Conservation (phyloP, 2,113 vertebrate genomes). For the Gopherus evgoodei region DNA sequence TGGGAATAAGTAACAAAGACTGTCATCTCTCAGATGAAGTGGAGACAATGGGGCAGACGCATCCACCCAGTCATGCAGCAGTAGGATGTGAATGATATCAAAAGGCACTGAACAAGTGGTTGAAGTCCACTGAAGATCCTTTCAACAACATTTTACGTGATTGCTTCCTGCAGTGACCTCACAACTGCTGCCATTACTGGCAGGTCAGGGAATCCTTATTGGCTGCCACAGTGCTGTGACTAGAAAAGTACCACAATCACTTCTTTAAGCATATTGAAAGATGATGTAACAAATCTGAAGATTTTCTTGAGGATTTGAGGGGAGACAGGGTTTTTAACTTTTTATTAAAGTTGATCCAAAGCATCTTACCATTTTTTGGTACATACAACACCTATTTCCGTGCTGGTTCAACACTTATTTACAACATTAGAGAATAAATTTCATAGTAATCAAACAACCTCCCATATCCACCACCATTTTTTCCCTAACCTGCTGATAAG, state of each 20-base stretch:
- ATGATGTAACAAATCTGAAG: neutral
- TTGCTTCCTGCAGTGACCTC: neutral
- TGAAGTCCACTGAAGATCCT: neutral
- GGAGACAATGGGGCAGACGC: neutral
- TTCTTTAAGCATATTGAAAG: neutral
- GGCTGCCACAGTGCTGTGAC: neutral
- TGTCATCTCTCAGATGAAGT: neutral
- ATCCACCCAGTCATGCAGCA: neutral
- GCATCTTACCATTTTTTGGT: neutral
- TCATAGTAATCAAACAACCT: neutral
- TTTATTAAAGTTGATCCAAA: neutral
- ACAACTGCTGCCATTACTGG: neutral
- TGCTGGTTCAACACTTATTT: neutral
- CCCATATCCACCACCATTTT: neutral
- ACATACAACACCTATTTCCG: neutral
- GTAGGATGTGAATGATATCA: neutral
- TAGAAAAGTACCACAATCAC: neutral
- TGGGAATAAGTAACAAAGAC: conserved; percentile 10
- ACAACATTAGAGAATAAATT: neutral
- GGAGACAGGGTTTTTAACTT: neutral
- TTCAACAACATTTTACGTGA: neutral
- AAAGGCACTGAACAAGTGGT: neutral
- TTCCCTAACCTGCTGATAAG: neutral
- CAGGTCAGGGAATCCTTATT: neutral
- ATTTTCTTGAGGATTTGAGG: neutral